Evolutionary conservation across 2,113 vertebrate species (phyloP).

Genomic region (Coptodon rendalli): DNA sequence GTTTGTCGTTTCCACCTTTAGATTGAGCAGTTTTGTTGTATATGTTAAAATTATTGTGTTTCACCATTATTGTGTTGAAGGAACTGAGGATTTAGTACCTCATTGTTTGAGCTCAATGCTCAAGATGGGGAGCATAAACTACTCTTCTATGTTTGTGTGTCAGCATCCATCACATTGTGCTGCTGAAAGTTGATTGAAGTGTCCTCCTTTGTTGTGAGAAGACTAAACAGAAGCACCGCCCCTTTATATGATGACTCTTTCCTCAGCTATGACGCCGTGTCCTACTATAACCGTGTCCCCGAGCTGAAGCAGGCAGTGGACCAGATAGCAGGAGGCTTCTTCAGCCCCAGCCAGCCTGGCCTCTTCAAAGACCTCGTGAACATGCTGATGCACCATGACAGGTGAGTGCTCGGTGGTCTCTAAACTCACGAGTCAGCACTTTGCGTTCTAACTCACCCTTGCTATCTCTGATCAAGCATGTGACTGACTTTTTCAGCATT

Average conservation of each 20-base stretch:
- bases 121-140: neutral
- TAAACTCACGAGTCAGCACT: neutral
- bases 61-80: neutral
- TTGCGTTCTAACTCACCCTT: neutral
- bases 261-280: conserved; percentile 70
- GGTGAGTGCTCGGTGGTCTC: conserved; percentile 28
- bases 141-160: neutral
- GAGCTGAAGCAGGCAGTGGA: conserved; percentile 84
- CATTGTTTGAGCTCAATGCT: neutral
- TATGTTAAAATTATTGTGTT: neutral
- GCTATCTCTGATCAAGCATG: neutral
- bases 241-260: neutral
- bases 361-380: conserved; percentile 86
- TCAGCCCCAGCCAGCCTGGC: conserved; percentile 79
- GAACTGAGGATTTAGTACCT: neutral
- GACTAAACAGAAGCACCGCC: neutral
- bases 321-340: conserved; percentile 83
- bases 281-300: conserved; percentile 81
- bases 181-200: neutral
- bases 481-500: neutral
- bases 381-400: conserved; percentile 77
- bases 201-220: neutral
- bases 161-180: neutral
- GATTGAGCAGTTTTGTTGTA: neutral
- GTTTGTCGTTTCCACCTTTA: neutral